phyloP scores from a whole-genome alignment of 1,140 invertebrate genomes.

The Lycorma delicatula region DNA sequence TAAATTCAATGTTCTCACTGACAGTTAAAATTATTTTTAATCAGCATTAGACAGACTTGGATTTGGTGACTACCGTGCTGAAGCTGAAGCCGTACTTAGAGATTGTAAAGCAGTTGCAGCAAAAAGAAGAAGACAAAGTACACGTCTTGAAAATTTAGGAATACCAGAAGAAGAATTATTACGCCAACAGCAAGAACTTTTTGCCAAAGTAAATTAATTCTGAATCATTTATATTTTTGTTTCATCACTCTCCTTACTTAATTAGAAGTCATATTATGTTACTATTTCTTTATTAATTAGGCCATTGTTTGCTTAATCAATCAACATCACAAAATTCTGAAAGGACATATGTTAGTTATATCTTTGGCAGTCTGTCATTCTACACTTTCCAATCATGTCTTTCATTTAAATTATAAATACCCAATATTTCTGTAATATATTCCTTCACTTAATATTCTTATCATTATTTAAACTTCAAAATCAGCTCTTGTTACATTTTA shows the following conservation, averaged over 20 bases:
- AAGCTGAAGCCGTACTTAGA: constrained; percentile 87
- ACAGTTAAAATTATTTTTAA: no score
- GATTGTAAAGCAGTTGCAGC: constrained; percentile 95
- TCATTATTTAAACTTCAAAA: no score
- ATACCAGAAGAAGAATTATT: constrained; percentile 96
- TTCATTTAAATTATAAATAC: background rate
- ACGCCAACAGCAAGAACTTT: constrained; percentile 96
- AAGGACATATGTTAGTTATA: background rate
- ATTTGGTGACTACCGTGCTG: constrained; percentile 85
- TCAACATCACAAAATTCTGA: background rate
- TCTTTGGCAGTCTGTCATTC: background rate
- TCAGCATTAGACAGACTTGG: constrained; percentile 85
- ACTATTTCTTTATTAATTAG: background rate
- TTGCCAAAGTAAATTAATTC: constrained; percentile 63
- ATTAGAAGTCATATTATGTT: background rate
- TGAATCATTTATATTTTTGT: background rate
- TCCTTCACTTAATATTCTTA: no score
- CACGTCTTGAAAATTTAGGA: constrained; percentile 88
- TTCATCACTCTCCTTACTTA: background rate
- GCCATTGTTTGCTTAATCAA: background rate
- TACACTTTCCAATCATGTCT: background rate
- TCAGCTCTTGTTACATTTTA: no score
- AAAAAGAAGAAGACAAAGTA: constrained; percentile 86
- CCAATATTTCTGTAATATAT: no score
- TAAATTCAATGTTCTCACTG: no score